A percentile compares a stretch with the other conserved stretches of the same genome.
phyloP scores from a whole-genome alignment of 2,888 invertebrate species.

The Drymonia ruficornis region DNA sequence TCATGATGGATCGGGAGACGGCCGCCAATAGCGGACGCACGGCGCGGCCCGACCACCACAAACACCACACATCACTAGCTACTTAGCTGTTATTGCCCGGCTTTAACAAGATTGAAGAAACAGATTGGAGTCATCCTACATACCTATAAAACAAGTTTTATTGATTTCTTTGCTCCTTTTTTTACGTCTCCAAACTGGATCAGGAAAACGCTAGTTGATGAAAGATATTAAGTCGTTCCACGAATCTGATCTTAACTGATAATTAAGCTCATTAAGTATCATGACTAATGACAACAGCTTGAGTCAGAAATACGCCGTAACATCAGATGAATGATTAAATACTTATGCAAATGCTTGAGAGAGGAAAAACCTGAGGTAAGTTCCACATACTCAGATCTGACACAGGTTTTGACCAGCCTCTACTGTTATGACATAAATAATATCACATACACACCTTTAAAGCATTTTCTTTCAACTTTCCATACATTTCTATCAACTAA shows the following conservation, averaged over 20 bases:
- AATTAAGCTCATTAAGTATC: slow-evolving; percentile 1
- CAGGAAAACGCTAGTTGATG: slow-evolving; percentile 1
- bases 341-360: not conserved
- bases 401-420: too few relatives aligned
- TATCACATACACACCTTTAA: too few relatives aligned
- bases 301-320: not conserved
- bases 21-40: slow-evolving; percentile 47
- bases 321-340: not conserved
- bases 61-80: slow-evolving; percentile 49
- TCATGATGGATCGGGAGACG: slow-evolving; percentile 64
- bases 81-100: slow-evolving; percentile 40
- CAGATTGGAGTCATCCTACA: slow-evolving; percentile 19
- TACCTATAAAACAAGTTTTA: slow-evolving; percentile 11
- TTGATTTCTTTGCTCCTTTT: slow-evolving; percentile 12
- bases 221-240: not conserved
- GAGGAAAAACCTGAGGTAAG: not conserved
- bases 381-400: too few relatives aligned
- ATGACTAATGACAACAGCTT: not conserved
- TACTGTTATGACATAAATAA: too few relatives aligned
- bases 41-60: slow-evolving; percentile 49
- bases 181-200: not conserved
- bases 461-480: too few relatives aligned
- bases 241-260: not conserved
- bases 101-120: slow-evolving; percentile 30
- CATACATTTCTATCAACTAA: too few relatives aligned